Evolutionary conservation across 2,797 vertebrate genomes (phyloP).

Genomic region (Syndactyla subalaris): DNA sequence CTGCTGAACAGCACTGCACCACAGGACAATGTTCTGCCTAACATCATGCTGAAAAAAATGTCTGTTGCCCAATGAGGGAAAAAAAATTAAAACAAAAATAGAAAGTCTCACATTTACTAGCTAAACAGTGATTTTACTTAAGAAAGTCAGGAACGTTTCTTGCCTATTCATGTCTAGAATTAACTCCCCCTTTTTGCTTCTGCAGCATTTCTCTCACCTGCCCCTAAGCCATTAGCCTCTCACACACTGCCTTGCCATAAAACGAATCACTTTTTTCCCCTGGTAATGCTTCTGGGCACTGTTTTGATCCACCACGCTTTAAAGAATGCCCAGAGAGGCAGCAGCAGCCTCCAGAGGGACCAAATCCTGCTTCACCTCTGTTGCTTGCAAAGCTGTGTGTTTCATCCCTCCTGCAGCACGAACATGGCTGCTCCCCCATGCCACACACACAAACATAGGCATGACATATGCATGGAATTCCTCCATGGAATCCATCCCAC

Average conservation of each 20-base stretch:
- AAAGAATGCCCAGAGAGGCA: fast-evolving
- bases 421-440: fast-evolving
- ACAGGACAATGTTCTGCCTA: background rate
- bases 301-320: background rate
- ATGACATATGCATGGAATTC: fast-evolving
- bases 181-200: background rate
- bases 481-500: background rate
- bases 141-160: background rate
- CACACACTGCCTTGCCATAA: background rate
- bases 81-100: background rate
- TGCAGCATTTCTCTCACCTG: background rate
- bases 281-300: background rate
- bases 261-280: background rate
- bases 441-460: fast-evolving
- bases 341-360: background rate
- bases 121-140: background rate
- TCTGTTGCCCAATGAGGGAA: fast-evolving
- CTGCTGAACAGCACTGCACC: fast-evolving
- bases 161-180: background rate
- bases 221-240: background rate
- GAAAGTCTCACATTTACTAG: background rate
- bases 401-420: fast-evolving
- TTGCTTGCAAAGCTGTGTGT: fast-evolving
- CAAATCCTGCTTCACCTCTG: background rate
- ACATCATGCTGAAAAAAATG: background rate